Base-by-base conservation (phyloP, 2,797 vertebrate species). In the Erethizon dorsatum region DNA sequence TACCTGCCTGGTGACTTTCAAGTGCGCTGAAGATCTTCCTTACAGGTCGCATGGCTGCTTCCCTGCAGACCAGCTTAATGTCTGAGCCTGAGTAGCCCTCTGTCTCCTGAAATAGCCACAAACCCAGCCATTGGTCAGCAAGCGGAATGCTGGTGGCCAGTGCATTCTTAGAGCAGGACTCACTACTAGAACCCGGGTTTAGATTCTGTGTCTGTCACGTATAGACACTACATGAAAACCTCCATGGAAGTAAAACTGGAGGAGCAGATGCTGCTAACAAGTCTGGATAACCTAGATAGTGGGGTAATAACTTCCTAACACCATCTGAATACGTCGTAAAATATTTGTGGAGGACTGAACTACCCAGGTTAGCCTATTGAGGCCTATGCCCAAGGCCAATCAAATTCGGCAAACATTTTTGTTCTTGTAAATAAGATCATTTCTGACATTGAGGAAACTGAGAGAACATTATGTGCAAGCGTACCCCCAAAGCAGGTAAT, bases 61-160 rank as follows among this genome's bases (percentile, higher is more conserved):
- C 99, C 95, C 99, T 99, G 98, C 99, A 99, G 67, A 99, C 99
- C 3, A 99, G 95, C 96, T 99, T 99, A 71, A 99, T 98, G 91
- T 99, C 99, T 5, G 99, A 99, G 91, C 99, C 99, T 0, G 99
- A 99, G 98, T 99, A 99, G 50, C 99, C 99, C 2, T 99, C 98
- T 0, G 98, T 99, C 96, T 99, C 98, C 99, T 99, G 96, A 56
- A 96, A 95, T 0, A 85, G 47, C 57, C 89, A 5, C 78, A 97
- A 94, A 95, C 45, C 1, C 33, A 84, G 0, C 47, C 0, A 0
- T 31, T 10, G 67, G 84, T 91, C 69, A 86, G 56, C 63, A 45
- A 57, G 82, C 8, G 63, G 77, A 20, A 87, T 2, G 17, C 37
- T 2, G 52, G 24, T 57, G 56, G 24, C 20, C 15, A 17, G 83